Conservation (phyloP, 2,113 vertebrate genomes). For the Acrocephalus arundinaceus region DNA sequence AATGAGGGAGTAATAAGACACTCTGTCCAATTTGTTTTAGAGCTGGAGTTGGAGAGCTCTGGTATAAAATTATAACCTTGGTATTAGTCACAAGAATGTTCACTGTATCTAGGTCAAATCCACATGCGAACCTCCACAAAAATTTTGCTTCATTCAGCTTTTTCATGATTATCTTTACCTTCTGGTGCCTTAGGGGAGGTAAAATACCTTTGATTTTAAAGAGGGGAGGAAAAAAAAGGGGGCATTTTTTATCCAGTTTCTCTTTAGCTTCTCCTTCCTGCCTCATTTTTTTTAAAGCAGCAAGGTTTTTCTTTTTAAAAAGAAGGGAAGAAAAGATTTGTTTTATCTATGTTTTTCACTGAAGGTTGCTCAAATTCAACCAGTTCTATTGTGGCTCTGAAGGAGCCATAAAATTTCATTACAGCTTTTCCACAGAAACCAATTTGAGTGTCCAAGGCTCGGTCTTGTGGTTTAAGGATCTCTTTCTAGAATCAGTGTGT, state of each 20-base stretch:
- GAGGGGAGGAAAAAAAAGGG: too few relatives aligned
- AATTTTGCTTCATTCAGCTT: constrained; percentile 63
- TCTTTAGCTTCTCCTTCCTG: background rate
- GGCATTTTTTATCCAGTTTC: background rate
- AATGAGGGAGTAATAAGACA: background rate
- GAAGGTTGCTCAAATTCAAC: background rate
- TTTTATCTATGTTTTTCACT: background rate
- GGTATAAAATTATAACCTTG: background rate
- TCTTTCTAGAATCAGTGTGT: background rate
- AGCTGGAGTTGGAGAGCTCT: background rate
- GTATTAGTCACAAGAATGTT: constrained; percentile 14
- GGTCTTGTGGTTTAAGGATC: background rate
- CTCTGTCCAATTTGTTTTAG: background rate
- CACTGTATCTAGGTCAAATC: constrained; percentile 56
- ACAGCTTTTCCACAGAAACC: background rate
- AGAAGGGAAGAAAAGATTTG: background rate
- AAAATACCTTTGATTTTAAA: constrained; percentile 2
- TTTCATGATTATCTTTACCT: constrained; percentile 21
- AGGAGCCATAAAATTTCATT: background rate
- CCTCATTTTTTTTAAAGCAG: background rate
- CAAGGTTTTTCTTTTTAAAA: background rate
- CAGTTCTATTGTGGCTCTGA: background rate
- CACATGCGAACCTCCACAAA: background rate
- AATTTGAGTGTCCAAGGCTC: background rate
- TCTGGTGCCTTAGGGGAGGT: background rate